Evolutionary conservation across 1,140 invertebrate genomes (phyloP), one percentile per base, ranked within the genome.

Genomic region (Chironomus striatipennis): DNA sequence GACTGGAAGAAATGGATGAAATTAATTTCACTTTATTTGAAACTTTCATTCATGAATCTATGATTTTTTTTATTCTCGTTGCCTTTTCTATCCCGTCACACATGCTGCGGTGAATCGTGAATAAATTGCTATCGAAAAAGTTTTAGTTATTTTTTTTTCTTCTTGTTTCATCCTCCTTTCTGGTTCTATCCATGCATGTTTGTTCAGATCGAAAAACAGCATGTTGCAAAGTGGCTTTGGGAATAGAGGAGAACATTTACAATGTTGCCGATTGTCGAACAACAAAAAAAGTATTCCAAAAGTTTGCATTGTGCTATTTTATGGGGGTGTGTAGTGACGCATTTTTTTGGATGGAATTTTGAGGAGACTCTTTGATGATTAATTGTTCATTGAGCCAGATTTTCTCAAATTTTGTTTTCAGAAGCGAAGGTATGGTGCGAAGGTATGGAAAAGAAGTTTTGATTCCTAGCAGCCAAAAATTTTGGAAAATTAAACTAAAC

Each of bases 141-240:
- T 34, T 34, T 34, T 34, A 34, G 24, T 34, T 34, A 1, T 34
- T 34, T 34, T 34, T 34, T 34, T 34, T 34, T 34, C 24, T 34
- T 34, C 24, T 34, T 34, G 24, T 34, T 34, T 34, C 5, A 34
- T 34, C 24, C 24, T 34, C 24, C 24, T 34, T 5, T 34, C 1
- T 34, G 5, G 2, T 34, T 5, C 5, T 34, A 34, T 34, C 24
- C 24, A 34, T 34, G 24, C 24, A 34, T 34, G 24, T 34, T 2
- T 34, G 24, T 34, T 34, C 24, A 34, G 24, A 34, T 34, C 24
- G 24, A 34, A 70, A 70, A 70, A 70, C 65, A 70, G 65, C 65
- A 70, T 70, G 65, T 70, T 70, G 65, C 65, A 70, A 70, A 70
- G 65, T 70, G 65, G 65, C 65, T 70, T 20, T 70, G 20, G 17